A percentile compares a stretch with the other conserved stretches of the same genome.
Evolutionary conservation across 2,888 invertebrate species (phyloP).

Genomic region (Caprella mutica): DNA sequence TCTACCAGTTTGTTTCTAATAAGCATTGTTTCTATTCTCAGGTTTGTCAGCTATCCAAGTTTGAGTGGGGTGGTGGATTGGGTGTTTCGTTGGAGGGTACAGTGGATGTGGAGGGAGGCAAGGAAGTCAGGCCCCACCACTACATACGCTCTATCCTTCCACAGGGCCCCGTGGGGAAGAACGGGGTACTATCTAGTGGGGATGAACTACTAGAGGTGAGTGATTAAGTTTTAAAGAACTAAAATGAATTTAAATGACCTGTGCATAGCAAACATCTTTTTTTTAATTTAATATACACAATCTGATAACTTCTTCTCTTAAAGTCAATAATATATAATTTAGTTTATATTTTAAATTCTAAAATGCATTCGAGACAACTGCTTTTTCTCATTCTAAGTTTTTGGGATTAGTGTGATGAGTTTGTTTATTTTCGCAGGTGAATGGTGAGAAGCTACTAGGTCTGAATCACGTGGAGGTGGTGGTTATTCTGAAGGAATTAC

Average conservation of each 20-base stretch:
- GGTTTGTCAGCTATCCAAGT: slow-evolving; percentile 85
- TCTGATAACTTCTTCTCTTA: no score
- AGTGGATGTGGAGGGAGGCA: slow-evolving; percentile 93
- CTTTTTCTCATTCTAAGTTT: no score
- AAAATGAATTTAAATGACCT: no score
- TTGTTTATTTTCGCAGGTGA: slow-evolving; percentile 58
- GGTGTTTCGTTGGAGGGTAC: slow-evolving; percentile 97
- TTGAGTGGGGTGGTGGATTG: slow-evolving; percentile 80
- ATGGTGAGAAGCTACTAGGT: slow-evolving; percentile 74
- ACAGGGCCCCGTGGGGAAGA: slow-evolving; percentile 95
- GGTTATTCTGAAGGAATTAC: slow-evolving; percentile 79
- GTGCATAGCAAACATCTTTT: no score
- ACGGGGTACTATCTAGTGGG: slow-evolving; percentile 75
- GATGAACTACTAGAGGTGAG: slow-evolving; percentile 76
- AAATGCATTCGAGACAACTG: no score
- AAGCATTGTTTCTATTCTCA: slow-evolving; percentile 43
- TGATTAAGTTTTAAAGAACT: no score
- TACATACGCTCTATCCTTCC: slow-evolving; percentile 92
- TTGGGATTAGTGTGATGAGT: no score
- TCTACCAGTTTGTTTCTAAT: no score
- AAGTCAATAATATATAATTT: no score
- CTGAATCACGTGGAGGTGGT: slow-evolving; percentile 93
- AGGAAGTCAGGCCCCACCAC: slow-evolving; percentile 92
- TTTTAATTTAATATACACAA: no score
- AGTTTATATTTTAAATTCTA: no score